Conservation (phyloP, 2,113 vertebrate genomes). For the Rhinolophus sinicus region DNA sequence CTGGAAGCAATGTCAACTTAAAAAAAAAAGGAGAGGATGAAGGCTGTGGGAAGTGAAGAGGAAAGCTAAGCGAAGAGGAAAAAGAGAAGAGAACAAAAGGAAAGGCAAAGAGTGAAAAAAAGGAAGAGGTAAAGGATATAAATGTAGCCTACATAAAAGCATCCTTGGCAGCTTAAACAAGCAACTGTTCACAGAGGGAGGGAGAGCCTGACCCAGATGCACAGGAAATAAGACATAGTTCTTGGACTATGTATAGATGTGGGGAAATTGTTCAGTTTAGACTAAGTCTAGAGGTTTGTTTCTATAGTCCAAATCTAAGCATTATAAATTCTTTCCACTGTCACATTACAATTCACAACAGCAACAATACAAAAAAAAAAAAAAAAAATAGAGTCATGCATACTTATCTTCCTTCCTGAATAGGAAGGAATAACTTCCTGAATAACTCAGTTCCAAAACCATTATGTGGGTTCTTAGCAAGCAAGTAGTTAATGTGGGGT, state of each 20-base stretch:
- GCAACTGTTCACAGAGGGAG: background rate
- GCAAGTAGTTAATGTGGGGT: background rate
- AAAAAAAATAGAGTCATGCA: background rate
- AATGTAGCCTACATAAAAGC: background rate
- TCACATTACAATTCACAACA: background rate
- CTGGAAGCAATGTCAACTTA: background rate
- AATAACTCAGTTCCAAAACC: background rate
- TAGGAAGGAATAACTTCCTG: conserved; percentile 19
- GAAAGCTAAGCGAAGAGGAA: background rate
- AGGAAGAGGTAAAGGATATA: background rate
- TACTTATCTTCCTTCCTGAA: background rate
- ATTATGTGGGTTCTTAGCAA: background rate
- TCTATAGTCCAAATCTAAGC: background rate
- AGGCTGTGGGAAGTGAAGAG: background rate
- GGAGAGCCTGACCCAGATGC: background rate
- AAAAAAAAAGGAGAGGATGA: background rate
- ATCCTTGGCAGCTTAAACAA: background rate
- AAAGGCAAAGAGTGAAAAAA: background rate
- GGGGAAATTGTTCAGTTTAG: background rate
- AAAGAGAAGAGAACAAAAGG: background rate
- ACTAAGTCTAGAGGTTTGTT: background rate
- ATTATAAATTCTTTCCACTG: conserved; percentile 20
- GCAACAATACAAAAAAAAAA: background rate
- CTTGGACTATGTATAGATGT: background rate
- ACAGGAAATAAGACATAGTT: background rate